Conservation (phyloP, 2,797 vertebrate species). For the Lophius americanus region DNA sequence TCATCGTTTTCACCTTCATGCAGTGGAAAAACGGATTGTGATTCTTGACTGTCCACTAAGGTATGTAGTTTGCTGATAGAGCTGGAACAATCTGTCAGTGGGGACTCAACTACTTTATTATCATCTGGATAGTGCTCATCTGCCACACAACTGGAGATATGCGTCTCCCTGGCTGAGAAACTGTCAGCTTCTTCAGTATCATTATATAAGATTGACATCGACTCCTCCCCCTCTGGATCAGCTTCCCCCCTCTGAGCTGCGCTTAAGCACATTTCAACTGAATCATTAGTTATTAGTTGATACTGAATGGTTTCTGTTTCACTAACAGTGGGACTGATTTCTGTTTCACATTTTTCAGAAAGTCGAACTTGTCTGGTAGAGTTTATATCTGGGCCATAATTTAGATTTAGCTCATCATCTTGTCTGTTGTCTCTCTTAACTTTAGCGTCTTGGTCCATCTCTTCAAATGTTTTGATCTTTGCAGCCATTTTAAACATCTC, state of each 20-base stretch:
- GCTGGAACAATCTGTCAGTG: slow-evolving; percentile 4
- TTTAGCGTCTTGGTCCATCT: slow-evolving; percentile 92
- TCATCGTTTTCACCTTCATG: slow-evolving; percentile 76
- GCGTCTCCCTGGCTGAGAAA: slow-evolving; percentile 11
- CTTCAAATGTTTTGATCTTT: slow-evolving; percentile 96
- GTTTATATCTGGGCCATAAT: slow-evolving; percentile 73
- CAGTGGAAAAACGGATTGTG: slow-evolving; percentile 63
- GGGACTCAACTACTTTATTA: slow-evolving; percentile 23
- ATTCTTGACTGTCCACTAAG: slow-evolving; percentile 16
- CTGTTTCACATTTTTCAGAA: slow-evolving; percentile 44
- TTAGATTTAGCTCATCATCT: slow-evolving; percentile 35
- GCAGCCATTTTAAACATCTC: slow-evolving; percentile 99
- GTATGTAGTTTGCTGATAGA: slow-evolving; percentile 7
- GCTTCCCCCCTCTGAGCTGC: slow-evolving; percentile 12
- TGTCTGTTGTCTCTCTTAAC: slow-evolving; percentile 73
- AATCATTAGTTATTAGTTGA: slow-evolving; percentile 13
- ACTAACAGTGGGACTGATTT: slow-evolving; percentile 14
- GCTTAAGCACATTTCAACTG: slow-evolving; percentile 20
- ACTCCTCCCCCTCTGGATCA: slow-evolving; percentile 22
- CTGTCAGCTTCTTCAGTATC: neutral
- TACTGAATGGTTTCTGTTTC: slow-evolving; percentile 32
- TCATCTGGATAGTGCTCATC: slow-evolving; percentile 23
- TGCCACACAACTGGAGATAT: slow-evolving; percentile 16
- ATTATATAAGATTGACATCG: slow-evolving; percentile 14
- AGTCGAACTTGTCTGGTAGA: slow-evolving; percentile 77